Conservation (phyloP, 2,113 vertebrate genomes). For the Sander vitreus region DNA sequence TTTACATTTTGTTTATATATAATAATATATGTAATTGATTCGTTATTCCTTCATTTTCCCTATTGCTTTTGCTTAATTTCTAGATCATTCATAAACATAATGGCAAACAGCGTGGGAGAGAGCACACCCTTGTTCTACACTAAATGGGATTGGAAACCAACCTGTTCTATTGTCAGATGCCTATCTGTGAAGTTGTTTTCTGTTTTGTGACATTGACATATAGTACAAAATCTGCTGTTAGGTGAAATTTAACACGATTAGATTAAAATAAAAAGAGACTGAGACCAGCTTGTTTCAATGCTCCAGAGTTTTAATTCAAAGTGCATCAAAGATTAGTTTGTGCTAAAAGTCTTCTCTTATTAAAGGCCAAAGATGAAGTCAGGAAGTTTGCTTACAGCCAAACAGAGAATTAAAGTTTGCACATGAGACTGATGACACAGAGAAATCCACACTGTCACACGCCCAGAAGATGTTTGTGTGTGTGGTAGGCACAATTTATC, state of each 20-base stretch:
- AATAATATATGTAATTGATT: too few species aligned
- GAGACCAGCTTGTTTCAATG: background rate
- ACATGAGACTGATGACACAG: background rate
- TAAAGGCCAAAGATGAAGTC: background rate
- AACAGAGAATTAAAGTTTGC: background rate
- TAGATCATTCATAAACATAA: too few species aligned
- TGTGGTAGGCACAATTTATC: background rate
- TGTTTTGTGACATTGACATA: background rate
- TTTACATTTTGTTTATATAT: too few species aligned
- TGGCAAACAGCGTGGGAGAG: too few species aligned
- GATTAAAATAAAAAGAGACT: background rate
- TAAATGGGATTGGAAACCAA: too few species aligned
- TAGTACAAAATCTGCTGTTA: background rate
- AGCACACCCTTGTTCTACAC: too few species aligned
- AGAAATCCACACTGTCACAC: background rate
- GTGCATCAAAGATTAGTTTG: background rate
- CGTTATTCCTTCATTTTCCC: too few species aligned
- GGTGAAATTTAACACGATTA: background rate
- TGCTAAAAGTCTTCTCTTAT: background rate
- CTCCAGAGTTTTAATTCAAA: background rate
- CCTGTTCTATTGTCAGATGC: too few species aligned
- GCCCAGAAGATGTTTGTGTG: background rate
- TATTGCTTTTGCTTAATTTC: too few species aligned
- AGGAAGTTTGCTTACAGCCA: background rate
- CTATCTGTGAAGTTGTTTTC: too few species aligned